These are phyloP conservation scores for Teinopalpus imperialis DNA, from an alignment of 2,888 invertebrate species.

Conservation along the genomic window DNA sequence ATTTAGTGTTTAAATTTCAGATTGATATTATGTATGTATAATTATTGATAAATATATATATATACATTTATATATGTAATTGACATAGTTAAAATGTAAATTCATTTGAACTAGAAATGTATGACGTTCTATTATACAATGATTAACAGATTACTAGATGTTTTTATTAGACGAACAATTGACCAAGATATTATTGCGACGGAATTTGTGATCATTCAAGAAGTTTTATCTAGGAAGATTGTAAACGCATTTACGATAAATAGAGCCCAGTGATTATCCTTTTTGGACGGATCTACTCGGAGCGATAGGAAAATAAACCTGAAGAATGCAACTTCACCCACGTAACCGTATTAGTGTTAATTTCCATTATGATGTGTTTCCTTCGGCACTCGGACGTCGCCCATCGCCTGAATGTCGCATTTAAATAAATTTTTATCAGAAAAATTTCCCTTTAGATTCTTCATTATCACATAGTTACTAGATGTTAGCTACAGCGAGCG, in stretches of 20 bases:
- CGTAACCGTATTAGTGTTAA: constrained; percentile 69
- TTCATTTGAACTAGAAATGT: constrained; percentile 70
- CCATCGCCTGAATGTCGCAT: constrained; percentile 48
- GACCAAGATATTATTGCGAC: constrained; percentile 66
- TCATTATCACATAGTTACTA: constrained; percentile 46
- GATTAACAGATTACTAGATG: constrained; percentile 46
- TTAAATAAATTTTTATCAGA: constrained; percentile 54
- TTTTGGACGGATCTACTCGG: constrained; percentile 52
- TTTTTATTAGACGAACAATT: constrained; percentile 53
- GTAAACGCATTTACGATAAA: constrained; percentile 67
- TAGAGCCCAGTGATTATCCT: constrained; percentile 51
- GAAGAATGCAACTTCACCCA: constrained; percentile 54
- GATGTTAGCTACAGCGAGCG: constrained; percentile 33
- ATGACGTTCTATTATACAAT: constrained; percentile 58
- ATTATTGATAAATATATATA: constrained; percentile 35
- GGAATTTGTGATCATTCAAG: constrained; percentile 62
- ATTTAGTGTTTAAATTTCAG: constrained; percentile 74
- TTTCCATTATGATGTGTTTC: constrained; percentile 71
- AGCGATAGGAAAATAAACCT: constrained; percentile 38
- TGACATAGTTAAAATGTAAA: constrained; percentile 51
- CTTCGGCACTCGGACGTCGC: constrained; percentile 45
- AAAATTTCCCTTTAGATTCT: constrained; percentile 56
- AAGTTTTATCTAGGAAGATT: constrained; percentile 46
- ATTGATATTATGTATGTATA: constrained; percentile 59
- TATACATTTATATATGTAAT: constrained; percentile 39